phyloP scores from a whole-genome alignment of 2,888 invertebrate genomes.

The Platycheirus albimanus region DNA sequence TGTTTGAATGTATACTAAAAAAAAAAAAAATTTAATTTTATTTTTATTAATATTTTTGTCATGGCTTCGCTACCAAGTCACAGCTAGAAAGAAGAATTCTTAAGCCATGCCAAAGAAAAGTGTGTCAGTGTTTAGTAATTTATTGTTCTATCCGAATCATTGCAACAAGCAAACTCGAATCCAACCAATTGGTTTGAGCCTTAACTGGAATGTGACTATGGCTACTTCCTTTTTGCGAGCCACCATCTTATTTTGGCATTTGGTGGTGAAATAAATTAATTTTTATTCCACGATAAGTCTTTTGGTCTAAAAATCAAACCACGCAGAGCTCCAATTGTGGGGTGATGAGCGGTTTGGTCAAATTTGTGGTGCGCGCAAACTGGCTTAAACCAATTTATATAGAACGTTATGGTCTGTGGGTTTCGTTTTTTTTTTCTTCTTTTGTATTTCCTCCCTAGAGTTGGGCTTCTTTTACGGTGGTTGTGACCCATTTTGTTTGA shows the following conservation, averaged over 20 bases:
- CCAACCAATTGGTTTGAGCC: constrained; percentile 51
- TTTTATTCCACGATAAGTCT: constrained; percentile 12
- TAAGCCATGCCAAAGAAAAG: constrained; percentile 51
- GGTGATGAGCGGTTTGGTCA: constrained; percentile 63
- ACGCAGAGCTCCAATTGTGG: constrained; percentile 56
- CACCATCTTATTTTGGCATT: constrained; percentile 36
- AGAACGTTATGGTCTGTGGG: constrained; percentile 69
- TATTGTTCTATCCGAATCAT: constrained; percentile 57
- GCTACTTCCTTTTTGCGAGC: constrained; percentile 47
- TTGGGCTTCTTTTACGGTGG: constrained; percentile 46
- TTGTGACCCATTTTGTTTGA: constrained; percentile 63
- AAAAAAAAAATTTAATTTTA: no score
- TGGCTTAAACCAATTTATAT: constrained; percentile 51
- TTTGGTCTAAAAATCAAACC: constrained; percentile 7
- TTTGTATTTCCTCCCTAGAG: constrained; percentile 57
- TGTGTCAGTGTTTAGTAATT: constrained; percentile 60
- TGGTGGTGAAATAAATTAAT: constrained; percentile 35
- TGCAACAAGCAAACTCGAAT: constrained; percentile 15
- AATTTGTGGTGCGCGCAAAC: constrained; percentile 45
- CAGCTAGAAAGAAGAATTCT: constrained; percentile 30
- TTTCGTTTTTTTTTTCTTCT: constrained; percentile 21
- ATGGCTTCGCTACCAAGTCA: constrained; percentile 40
- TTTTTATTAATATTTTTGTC: constrained; percentile 66
- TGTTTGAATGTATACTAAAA: constrained; percentile 20
- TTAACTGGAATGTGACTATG: constrained; percentile 62